Conservation (phyloP, 2,113 vertebrate genomes). For the Neofelis nebulosa region DNA sequence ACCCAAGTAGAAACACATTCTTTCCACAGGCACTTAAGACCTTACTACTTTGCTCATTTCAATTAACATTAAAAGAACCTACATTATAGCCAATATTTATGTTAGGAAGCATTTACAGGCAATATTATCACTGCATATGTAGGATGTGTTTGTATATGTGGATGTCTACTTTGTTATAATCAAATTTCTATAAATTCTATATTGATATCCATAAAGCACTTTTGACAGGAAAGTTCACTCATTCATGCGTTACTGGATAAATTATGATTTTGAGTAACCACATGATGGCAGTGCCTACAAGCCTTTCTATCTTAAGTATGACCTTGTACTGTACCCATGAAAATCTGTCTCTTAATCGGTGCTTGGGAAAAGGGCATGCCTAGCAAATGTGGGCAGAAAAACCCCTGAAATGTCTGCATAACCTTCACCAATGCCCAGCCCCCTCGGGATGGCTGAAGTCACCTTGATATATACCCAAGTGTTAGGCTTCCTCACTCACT, state of each 20-base stretch:
- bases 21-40: not conserved
- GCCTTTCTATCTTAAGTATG: not conserved
- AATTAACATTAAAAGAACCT: not conserved
- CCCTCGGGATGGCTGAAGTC: not conserved
- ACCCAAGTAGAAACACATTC: not conserved
- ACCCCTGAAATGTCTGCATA: not conserved
- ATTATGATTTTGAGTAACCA: not conserved
- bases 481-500: not conserved
- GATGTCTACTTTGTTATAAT: not conserved
- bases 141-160: not conserved
- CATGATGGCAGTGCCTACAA: not conserved
- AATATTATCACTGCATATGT: not conserved
- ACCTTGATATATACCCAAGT: not conserved
- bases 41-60: not conserved
- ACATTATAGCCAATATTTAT: not conserved
- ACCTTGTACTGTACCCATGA: accelerated
- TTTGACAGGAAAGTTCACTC: not conserved
- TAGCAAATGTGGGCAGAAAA: not conserved
- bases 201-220: not conserved
- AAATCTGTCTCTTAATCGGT: not conserved
- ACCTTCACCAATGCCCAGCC: not conserved
- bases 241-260: not conserved
- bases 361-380: not conserved
- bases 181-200: not conserved
- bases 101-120: not conserved